These are phyloP conservation scores for Calameuta idolon DNA, from an alignment of 2,888 invertebrate species.

Conservation along the genomic window DNA sequence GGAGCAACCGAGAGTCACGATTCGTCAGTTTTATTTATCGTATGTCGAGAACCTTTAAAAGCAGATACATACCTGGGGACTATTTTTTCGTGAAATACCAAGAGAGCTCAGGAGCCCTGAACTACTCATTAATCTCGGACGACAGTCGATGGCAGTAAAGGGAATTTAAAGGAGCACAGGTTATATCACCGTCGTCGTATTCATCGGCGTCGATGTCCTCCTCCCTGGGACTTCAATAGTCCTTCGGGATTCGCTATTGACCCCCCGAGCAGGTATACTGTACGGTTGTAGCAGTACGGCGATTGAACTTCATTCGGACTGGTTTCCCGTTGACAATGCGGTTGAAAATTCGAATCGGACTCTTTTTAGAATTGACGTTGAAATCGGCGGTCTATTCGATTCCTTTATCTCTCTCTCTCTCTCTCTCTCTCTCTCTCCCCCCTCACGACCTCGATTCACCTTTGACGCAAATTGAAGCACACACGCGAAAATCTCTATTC, in stretches of 20 bases:
- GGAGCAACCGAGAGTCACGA: neutral
- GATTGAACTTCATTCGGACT: constrained; percentile 37
- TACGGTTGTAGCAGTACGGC: constrained; percentile 11
- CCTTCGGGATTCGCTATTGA: constrained; percentile 36
- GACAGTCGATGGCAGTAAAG: constrained; percentile 11
- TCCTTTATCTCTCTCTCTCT: neutral
- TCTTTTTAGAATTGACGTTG: neutral
- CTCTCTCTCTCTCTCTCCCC: neutral
- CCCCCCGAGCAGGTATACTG: constrained; percentile 21
- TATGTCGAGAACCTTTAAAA: neutral
- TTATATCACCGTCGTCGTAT: constrained; percentile 20
- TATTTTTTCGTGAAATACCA: neutral
- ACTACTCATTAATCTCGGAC: constrained; percentile 42
- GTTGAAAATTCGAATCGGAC: constrained; percentile 20
- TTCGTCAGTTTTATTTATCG: neutral
- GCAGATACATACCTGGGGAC: no score
- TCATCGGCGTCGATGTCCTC: neutral
- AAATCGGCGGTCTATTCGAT: constrained; percentile 1
- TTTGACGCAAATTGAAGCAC: constrained; percentile 6
- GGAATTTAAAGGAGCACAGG: constrained; percentile 27
- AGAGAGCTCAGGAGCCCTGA: constrained; percentile 22
- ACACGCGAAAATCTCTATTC: neutral
- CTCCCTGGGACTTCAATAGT: constrained; percentile 10
- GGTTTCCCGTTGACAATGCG: constrained; percentile 33
- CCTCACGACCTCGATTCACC: neutral